These are phyloP conservation scores for Aphis craccivora DNA, from an alignment of 1,140 invertebrate genomes.

Conservation along the genomic window DNA sequence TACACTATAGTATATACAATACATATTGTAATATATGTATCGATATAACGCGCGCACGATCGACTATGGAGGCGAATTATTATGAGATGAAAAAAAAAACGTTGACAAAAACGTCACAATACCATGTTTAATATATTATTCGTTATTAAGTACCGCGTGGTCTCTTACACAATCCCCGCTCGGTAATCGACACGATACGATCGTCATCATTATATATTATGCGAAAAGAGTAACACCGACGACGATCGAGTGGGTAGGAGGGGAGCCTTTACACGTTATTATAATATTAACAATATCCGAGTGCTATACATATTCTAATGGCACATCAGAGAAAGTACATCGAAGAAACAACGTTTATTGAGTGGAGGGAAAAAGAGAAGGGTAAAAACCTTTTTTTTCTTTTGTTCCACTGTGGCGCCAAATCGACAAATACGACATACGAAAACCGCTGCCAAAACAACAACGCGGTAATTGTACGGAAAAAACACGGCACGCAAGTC, in stretches of 20 bases:
- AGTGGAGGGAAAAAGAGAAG: neutral
- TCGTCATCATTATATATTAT: neutral
- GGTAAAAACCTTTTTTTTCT: neutral
- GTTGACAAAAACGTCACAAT: neutral
- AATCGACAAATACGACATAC: neutral
- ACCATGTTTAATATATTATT: neutral
- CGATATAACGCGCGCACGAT: neutral
- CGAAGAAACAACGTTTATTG: neutral
- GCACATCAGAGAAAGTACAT: neutral
- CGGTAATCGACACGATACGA: neutral
- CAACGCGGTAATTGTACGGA: neutral
- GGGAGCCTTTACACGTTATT: neutral
- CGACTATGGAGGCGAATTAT: neutral
- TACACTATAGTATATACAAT: neutral
- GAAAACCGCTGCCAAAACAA: slow-evolving; percentile 18
- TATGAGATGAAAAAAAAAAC: too few relatives aligned
- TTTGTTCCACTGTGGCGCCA: neutral
- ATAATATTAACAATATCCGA: neutral
- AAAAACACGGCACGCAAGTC: slow-evolving; percentile 7
- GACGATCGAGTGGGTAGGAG: too few relatives aligned
- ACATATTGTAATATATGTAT: neutral
- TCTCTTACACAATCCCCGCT: neutral
- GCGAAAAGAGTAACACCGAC: too few relatives aligned
- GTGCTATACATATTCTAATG: neutral
- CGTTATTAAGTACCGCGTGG: too few relatives aligned